Conservation (phyloP, 2,113 vertebrate genomes). For the Centropristis striata region DNA sequence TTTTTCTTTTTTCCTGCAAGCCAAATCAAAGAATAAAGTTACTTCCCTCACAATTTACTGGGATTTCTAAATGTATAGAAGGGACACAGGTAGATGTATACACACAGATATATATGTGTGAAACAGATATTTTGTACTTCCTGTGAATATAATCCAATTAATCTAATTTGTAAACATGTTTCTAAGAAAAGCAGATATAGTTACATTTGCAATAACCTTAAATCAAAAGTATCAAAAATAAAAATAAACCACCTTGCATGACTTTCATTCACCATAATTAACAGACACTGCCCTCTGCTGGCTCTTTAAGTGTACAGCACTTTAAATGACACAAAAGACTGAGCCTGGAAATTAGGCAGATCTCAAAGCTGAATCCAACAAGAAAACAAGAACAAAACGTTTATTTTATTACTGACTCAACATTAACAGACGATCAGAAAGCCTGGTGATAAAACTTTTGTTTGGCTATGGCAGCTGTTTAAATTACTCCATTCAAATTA, state of each 20-base stretch:
- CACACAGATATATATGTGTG: too few species aligned
- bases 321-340: neutral
- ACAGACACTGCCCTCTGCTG: slow-evolving; percentile 46
- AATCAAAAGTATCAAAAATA: neutral
- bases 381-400: neutral
- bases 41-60: too few species aligned
- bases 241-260: neutral
- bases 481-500: too few species aligned
- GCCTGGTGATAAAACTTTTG: neutral
- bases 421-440: neutral
- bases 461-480: slow-evolving; percentile 2
- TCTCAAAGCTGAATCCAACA: neutral
- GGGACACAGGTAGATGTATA: too few species aligned
- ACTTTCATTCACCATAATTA: neutral
- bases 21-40: too few species aligned
- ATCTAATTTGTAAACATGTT: too few species aligned
- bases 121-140: too few species aligned
- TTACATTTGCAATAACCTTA: neutral
- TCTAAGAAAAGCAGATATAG: too few species aligned
- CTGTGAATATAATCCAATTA: too few species aligned
- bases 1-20: too few species aligned
- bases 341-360: neutral
- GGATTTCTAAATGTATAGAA: too few species aligned
- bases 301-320: neutral
- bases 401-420: neutral